Conservation (phyloP, 2,113 vertebrate species). For the Grus americana region DNA sequence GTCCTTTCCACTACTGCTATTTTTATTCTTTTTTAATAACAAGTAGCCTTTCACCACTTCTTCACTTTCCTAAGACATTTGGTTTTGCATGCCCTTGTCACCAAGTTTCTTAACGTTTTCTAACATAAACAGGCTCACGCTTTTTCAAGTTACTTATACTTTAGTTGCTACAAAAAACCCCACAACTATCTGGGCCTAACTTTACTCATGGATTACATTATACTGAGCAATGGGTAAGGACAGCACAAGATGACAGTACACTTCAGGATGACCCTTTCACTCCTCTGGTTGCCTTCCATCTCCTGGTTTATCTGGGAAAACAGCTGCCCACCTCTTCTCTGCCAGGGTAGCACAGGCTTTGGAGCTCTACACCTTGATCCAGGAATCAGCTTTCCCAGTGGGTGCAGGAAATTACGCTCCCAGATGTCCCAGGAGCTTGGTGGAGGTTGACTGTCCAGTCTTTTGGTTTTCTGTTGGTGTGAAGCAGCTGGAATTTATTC, state of each 20-base stretch:
- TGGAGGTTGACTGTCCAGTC: background rate
- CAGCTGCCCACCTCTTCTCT: background rate
- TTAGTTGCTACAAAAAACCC: background rate
- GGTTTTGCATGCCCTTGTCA: background rate
- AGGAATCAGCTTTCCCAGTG: background rate
- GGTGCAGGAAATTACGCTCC: background rate
- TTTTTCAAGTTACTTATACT: background rate
- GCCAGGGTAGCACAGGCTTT: background rate
- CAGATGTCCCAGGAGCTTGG: background rate
- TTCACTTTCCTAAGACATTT: background rate
- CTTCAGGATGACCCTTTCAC: background rate
- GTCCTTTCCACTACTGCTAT: background rate
- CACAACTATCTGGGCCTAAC: background rate
- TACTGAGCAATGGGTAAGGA: background rate
- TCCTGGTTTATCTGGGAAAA: background rate
- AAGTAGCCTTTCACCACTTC: background rate
- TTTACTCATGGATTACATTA: background rate
- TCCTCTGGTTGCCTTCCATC: background rate
- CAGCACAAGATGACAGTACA: background rate
- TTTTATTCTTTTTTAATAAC: background rate
- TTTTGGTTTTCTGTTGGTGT: background rate
- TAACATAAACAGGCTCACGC: background rate
- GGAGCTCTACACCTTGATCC: background rate
- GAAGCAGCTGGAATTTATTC: background rate
- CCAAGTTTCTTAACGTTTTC: background rate